Base-by-base conservation (phyloP, 1,140 invertebrate species). In the Drosophila hydei region DNA sequence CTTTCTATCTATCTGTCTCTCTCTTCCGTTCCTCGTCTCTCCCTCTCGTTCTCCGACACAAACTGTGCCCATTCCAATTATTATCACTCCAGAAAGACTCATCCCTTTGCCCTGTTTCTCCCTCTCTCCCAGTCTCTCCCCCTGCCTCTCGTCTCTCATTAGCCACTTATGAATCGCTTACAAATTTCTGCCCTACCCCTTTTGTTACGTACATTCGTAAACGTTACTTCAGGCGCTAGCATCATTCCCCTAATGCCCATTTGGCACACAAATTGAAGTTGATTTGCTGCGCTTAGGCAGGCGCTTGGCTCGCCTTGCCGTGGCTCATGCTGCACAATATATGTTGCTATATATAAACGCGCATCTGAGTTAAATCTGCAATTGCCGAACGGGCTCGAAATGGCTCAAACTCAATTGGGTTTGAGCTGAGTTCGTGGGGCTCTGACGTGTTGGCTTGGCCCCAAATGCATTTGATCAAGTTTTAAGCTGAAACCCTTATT, bases 401-500 rank as follows among this genome's bases (percentile, higher is more conserved):
- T 30, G 27, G 30, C 30, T n/a, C n/a, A n/a, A 33, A 11, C 30
- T 33, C 30, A 33, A 33, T 33, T 33, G 30, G 30, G 30, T 33
- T 12, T 11, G 30, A 33, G 30, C 12, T 11, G 27, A 30, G 27
- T 5, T 30, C 6, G 9, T 9, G 1, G 30, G 4, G 25, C 25
- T 7, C 27, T 8, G 30, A 36, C 51, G 51, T 54, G 52, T 12
- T 23, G 16, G 19, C 19, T 48, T 27, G 19, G 12, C n/a, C 21
- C 21, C 19, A 23, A 4, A n/a, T 30, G 54, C 14, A 52, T 52
- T 52, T 61, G 56, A 18, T 77, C 72, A 64, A 77, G 52, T 75
- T 16, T 78, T 81, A 88, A 88, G 81, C 74, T 74, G 71, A 52
- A 54, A 40, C 61, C 59, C 75, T 77, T 81, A 89, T 89, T 80